phyloP scores from a whole-genome alignment of 2,888 invertebrate species.

The Apantesis nais region DNA sequence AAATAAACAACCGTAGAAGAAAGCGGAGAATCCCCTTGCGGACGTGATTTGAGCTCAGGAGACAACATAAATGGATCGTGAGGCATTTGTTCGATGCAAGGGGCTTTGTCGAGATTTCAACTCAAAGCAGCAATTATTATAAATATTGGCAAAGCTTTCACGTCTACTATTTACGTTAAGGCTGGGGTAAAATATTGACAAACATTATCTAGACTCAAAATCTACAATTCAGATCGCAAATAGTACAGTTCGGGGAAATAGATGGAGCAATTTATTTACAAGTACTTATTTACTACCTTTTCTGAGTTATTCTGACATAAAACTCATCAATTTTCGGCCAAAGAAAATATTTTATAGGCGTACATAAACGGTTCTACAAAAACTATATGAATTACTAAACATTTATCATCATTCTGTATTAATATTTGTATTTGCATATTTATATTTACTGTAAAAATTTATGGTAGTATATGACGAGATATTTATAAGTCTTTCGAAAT shows the following conservation, averaged over 20 bases:
- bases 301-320: slow-evolving; percentile 47
- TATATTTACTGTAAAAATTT: too few relatives aligned
- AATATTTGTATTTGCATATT: slow-evolving; percentile 31
- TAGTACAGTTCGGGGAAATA: slow-evolving; percentile 44
- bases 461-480: too few relatives aligned
- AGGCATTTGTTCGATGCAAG: slow-evolving; percentile 43
- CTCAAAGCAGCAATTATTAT: slow-evolving; percentile 46
- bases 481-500: slow-evolving; percentile 29
- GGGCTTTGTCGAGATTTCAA: slow-evolving; percentile 52
- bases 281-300: slow-evolving; percentile 27
- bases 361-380: slow-evolving; percentile 37
- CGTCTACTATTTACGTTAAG: slow-evolving; percentile 26
- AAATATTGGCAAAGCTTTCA: slow-evolving; percentile 38
- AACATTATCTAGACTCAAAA: slow-evolving; percentile 44
- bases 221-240: slow-evolving; percentile 51
- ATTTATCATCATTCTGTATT: slow-evolving; percentile 40
- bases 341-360: slow-evolving; percentile 40
- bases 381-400: slow-evolving; percentile 41
- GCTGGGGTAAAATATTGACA: slow-evolving; percentile 34
- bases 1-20: slow-evolving; percentile 40
- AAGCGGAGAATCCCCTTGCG: slow-evolving; percentile 53
- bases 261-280: slow-evolving; percentile 43
- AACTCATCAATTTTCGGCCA: slow-evolving; percentile 39
- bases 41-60: slow-evolving; percentile 64
- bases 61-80: slow-evolving; percentile 62